Evolutionary conservation across 2,888 invertebrate genomes (phyloP).

Genomic region (Drosophila vallismaia): DNA sequence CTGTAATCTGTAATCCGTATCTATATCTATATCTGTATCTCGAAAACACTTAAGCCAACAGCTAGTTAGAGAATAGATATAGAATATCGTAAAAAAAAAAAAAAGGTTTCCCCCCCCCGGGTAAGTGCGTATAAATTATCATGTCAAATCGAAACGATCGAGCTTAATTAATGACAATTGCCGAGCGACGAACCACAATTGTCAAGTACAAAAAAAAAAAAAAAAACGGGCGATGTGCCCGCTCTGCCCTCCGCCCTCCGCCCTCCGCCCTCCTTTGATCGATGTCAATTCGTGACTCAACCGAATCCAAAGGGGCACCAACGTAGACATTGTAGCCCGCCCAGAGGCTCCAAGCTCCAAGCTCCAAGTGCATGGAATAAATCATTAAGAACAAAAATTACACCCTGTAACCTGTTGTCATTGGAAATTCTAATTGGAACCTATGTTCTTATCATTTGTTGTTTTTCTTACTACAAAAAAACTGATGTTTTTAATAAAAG

Average conservation of each 20-base stretch:
- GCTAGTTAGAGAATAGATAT: not conserved
- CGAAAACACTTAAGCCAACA: conserved; percentile 8
- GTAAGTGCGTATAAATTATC: conserved; percentile 61
- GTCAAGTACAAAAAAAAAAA: conserved; percentile 53
- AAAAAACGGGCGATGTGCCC: conserved; percentile 17
- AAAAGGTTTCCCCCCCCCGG: conserved; percentile 18
- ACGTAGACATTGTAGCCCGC: not conserved
- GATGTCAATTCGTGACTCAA: conserved; percentile 73
- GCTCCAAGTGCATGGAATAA: conserved; percentile 23
- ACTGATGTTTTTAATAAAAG: too few relatives aligned
- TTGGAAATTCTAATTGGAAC: not conserved
- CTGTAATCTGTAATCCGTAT: not conserved
- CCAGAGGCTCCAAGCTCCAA: not conserved
- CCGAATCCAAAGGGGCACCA: conserved; percentile 20
- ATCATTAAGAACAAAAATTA: conserved; percentile 11
- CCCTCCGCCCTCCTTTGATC: conserved; percentile 58
- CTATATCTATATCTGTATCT: not conserved
- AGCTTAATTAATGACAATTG: conserved; percentile 74
- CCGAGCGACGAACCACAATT: conserved; percentile 22
- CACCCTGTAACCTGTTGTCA: conserved; percentile 7
- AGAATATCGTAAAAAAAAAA: conserved; percentile 1
- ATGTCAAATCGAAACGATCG: conserved; percentile 67
- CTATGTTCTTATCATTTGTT: not conserved
- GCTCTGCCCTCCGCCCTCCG: conserved; percentile 40
- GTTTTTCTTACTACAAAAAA: too few relatives aligned